Evolutionary conservation across 2,113 vertebrate genomes (phyloP).

Genomic region (Varanus salvator): DNA sequence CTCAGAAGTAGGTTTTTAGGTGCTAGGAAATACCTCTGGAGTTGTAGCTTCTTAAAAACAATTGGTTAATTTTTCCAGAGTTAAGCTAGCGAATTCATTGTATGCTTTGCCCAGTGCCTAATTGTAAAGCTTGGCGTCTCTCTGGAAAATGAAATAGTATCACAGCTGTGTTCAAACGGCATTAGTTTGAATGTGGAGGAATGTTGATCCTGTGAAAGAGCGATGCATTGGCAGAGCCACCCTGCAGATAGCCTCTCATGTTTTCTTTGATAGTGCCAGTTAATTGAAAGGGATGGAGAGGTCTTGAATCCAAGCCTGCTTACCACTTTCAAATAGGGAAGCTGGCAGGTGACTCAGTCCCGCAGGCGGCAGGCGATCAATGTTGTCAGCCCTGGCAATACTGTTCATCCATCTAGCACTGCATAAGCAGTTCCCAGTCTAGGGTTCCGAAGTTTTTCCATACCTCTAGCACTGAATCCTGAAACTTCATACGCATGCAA

Average conservation of each 20-base stretch:
- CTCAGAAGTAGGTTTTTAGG: background rate
- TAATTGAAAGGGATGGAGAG: background rate
- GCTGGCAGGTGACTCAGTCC: background rate
- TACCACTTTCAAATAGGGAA: background rate
- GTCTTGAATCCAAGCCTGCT: background rate
- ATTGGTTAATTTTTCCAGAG: background rate
- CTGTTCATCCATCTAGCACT: background rate
- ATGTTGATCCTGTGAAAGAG: background rate
- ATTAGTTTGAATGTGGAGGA: background rate
- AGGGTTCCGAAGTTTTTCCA: background rate
- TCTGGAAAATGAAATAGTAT: background rate
- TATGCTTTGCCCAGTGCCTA: background rate
- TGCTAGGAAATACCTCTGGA: background rate
- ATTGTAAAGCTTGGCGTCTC: background rate
- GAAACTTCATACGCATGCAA: background rate
- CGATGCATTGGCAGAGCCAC: too few relatives aligned
- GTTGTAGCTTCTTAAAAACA: background rate
- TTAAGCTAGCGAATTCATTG: background rate
- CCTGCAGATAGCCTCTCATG: background rate
- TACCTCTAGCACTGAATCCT: background rate
- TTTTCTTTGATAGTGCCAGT: background rate
- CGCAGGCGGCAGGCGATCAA: background rate
- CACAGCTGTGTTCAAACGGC: background rate
- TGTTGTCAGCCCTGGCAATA: background rate
- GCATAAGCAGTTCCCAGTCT: background rate